Evolutionary conservation across 2,888 invertebrate genomes (phyloP).

Genomic region (Ormyrus labotus): DNA sequence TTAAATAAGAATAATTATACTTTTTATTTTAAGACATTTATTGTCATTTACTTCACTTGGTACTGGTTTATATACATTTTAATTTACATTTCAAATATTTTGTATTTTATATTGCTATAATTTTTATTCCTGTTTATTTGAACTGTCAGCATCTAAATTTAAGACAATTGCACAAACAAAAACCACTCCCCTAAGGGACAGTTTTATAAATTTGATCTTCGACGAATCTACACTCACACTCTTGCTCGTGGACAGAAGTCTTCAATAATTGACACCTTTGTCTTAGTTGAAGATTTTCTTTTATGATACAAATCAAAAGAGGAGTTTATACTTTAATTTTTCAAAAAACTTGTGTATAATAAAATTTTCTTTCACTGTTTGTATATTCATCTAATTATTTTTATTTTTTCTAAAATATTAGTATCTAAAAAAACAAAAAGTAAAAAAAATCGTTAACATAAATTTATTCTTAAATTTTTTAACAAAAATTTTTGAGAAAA

Average conservation of each 20-base stretch:
- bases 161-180: slow-evolving; percentile 70
- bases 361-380: no score
- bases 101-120: slow-evolving; percentile 58
- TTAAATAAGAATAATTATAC: neutral
- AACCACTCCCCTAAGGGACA: slow-evolving; percentile 74
- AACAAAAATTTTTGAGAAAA: slow-evolving; percentile 10
- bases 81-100: slow-evolving; percentile 57
- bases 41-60: slow-evolving; percentile 52
- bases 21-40: slow-evolving; percentile 15
- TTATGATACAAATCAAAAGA: slow-evolving; percentile 61
- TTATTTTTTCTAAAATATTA: no score
- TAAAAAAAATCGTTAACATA: no score
- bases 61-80: slow-evolving; percentile 17
- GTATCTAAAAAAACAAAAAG: no score
- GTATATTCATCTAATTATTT: no score
- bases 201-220: slow-evolving; percentile 69
- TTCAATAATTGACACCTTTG: slow-evolving; percentile 49
- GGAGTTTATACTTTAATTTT: slow-evolving; percentile 50
- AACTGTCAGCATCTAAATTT: slow-evolving; percentile 72
- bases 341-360: no score
- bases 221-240: slow-evolving; percentile 55
- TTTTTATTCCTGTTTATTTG: slow-evolving; percentile 61
- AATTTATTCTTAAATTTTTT: neutral
- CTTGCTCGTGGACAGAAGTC: slow-evolving; percentile 52
- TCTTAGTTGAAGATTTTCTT: slow-evolving; percentile 52